Percentiles rank a stretch among this genome's conserved stretches.
Conservation (phyloP, 2,113 vertebrate genomes). For the Apus apus region DNA sequence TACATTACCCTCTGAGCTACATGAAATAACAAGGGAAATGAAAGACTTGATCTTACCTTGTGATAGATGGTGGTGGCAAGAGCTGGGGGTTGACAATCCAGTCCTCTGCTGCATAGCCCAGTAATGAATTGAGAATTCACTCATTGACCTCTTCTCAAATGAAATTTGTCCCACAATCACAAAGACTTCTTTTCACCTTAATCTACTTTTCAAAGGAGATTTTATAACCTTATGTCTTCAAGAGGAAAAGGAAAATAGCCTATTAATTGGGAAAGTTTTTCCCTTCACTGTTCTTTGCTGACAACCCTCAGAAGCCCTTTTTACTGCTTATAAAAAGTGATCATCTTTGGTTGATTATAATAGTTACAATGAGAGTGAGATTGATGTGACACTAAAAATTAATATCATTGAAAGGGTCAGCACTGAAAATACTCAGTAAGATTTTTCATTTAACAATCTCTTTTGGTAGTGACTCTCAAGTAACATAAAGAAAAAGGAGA, state of each 20-base stretch:
- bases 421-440: background rate
- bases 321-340: background rate
- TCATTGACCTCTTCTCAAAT: constrained; percentile 45
- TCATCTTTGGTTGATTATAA: constrained; percentile 26
- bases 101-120: background rate
- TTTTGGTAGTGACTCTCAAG: background rate
- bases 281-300: constrained; percentile 5
- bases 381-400: background rate
- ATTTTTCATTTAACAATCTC: constrained; percentile 19
- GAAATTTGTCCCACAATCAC: constrained; percentile 32
- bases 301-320: background rate
- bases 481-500: background rate
- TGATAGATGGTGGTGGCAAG: background rate
- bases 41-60: constrained; percentile 8
- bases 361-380: background rate
- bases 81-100: background rate
- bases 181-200: constrained; percentile 12
- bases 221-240: constrained; percentile 4
- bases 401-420: constrained; percentile 8
- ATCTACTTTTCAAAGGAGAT: constrained; percentile 15
- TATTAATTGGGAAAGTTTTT: constrained; percentile 40
- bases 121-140: constrained; percentile 31
- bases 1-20: background rate
- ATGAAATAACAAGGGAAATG: constrained; percentile 17
- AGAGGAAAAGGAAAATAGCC: constrained; percentile 17